Conservation (phyloP, 23 tunicate genomes). For the Styela plicata region DNA sequence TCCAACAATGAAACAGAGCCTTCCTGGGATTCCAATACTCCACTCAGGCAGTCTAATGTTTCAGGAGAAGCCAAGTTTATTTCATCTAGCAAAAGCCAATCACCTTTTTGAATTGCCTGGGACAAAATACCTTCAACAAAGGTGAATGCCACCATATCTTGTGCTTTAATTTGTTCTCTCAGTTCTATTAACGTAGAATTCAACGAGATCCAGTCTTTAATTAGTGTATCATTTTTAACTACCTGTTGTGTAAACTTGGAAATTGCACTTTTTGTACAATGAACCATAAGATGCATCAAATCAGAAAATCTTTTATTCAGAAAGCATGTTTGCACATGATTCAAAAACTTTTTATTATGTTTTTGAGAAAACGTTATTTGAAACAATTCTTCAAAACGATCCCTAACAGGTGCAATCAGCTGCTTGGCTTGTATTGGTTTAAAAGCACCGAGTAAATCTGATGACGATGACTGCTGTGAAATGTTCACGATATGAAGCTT, state of each 20-base stretch:
- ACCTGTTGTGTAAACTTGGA: conserved; percentile 5
- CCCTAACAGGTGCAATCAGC: conserved; percentile 61
- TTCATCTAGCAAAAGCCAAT: conserved; percentile 95
- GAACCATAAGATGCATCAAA: conserved; percentile 49
- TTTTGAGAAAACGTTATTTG: conserved; percentile 45
- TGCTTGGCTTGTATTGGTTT: conserved; percentile 78
- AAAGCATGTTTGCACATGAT: conserved; percentile 72
- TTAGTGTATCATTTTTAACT: neutral
- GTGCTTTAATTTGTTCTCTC: conserved; percentile 49
- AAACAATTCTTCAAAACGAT: conserved; percentile 62
- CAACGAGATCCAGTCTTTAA: conserved; percentile 42
- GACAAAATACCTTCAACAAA: conserved; percentile 79
- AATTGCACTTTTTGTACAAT: conserved; percentile 50
- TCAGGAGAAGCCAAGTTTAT: conserved; percentile 90
- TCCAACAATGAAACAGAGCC: conserved; percentile 87
- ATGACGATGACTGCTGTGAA: conserved; percentile 90
- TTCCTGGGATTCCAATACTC: conserved; percentile 85
- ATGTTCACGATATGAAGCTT: conserved; percentile 88
- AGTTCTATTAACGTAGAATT: conserved; percentile 31
- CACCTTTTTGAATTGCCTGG: conserved; percentile 46
- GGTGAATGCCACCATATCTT: conserved; percentile 71
- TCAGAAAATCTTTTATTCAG: conserved; percentile 56
- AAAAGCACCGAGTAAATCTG: conserved; percentile 80
- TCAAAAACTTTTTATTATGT: conserved; percentile 62
- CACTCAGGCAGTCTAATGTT: conserved; percentile 85